Conservation (phyloP, 2,888 invertebrate genomes). For the Hypsopygia costalis region DNA sequence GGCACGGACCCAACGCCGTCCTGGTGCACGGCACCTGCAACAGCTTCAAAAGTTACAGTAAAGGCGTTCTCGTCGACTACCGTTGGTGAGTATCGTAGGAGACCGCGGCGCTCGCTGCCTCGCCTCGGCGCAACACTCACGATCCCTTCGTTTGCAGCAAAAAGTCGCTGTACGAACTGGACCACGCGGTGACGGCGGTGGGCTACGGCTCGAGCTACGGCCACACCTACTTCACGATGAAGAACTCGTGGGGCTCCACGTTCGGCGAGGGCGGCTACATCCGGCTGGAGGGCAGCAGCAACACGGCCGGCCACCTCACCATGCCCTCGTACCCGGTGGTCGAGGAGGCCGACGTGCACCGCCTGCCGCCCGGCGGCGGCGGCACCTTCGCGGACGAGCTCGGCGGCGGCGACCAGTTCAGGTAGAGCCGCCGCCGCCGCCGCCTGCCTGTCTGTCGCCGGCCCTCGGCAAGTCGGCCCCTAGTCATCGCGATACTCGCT, state of each 20-base stretch:
- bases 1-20: constrained; percentile 58
- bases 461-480: too few relatives aligned
- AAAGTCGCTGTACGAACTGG: constrained; percentile 28
- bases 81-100: constrained; percentile 42
- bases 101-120: not conserved
- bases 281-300: constrained; percentile 46
- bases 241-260: constrained; percentile 57
- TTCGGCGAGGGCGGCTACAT: constrained; percentile 61
- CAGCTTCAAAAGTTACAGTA: constrained; percentile 44
- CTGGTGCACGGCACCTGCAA: constrained; percentile 44
- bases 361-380: constrained; percentile 16
- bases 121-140: not conserved
- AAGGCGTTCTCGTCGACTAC: constrained; percentile 51
- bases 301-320: constrained; percentile 60
- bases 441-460: not conserved
- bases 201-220: constrained; percentile 50
- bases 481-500: too few relatives aligned
- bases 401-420: constrained; percentile 1
- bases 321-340: constrained; percentile 51
- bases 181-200: constrained; percentile 62
- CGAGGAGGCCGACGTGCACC: constrained; percentile 38
- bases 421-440: not conserved
- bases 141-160: constrained; percentile 27
- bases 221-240: constrained; percentile 55
- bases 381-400: constrained; percentile 7